Percentiles rank a stretch among this genome's conserved stretches.
phyloP scores from a whole-genome alignment of 2,797 vertebrate species.

The Triplophysa bombifrons region DNA sequence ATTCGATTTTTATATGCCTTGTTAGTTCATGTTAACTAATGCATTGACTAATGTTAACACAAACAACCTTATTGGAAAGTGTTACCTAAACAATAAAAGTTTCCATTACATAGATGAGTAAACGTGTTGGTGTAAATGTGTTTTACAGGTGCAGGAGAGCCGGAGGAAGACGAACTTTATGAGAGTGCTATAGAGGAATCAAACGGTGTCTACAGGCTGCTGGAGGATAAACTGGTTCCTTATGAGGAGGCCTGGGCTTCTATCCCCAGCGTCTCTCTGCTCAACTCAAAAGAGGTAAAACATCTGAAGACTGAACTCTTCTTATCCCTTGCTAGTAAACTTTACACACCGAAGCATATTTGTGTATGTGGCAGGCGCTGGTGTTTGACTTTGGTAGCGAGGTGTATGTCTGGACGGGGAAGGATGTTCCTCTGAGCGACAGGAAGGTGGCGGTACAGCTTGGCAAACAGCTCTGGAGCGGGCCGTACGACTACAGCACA shows the following conservation, averaged over 20 bases:
- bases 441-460: constrained; percentile 81
- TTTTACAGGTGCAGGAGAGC: constrained; percentile 76
- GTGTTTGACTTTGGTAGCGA: constrained; percentile 84
- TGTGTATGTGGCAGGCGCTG: constrained; percentile 69
- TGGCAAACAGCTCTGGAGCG: constrained; percentile 79
- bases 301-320: not conserved
- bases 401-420: constrained; percentile 83
- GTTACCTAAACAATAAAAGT: not conserved
- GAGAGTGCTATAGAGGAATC: constrained; percentile 79
- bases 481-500: constrained; percentile 78
- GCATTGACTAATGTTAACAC: too few species aligned
- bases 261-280: constrained; percentile 78
- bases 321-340: not conserved
- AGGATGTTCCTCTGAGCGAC: constrained; percentile 79
- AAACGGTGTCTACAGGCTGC: constrained; percentile 76
- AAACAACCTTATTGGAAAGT: too few species aligned
- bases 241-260: constrained; percentile 80
- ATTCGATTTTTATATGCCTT: too few species aligned
- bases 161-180: constrained; percentile 82
- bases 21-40: too few species aligned
- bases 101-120: constrained; percentile 5
- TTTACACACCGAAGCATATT: not conserved
- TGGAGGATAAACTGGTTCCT: constrained; percentile 80
- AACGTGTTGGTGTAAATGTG: not conserved
- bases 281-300: constrained; percentile 79